Conservation (phyloP, 2,797 vertebrate species). For the Salarias fasciatus region DNA sequence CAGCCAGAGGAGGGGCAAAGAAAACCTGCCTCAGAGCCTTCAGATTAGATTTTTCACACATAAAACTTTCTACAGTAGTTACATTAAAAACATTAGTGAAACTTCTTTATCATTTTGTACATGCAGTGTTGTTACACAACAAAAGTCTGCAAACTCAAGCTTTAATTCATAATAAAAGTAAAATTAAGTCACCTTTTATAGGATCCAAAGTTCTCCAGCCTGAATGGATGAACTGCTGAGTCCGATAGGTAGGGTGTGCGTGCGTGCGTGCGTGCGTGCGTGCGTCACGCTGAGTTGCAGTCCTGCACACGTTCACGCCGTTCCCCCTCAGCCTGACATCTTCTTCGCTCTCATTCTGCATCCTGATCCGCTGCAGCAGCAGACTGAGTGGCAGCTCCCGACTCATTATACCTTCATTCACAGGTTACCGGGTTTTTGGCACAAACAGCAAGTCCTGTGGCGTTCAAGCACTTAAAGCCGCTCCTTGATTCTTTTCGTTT, state of each 20-base stretch:
- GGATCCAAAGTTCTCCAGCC: neutral
- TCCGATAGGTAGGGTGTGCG: conserved; percentile 34
- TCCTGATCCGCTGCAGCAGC: conserved; percentile 22
- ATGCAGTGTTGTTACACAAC: no score
- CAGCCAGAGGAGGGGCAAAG: no score
- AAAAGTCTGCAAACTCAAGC: no score
- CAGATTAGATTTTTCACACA: no score
- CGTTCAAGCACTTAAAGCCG: conserved; percentile 42
- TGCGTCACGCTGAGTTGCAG: conserved; percentile 12
- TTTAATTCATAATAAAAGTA: no score
- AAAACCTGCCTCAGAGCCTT: no score
- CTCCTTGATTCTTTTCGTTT: conserved; percentile 15
- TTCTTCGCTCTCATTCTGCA: conserved; percentile 30
- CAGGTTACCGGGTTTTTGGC: conserved; percentile 22
- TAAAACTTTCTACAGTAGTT: no score
- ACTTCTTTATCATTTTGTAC: no score
- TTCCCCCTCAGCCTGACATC: conserved; percentile 48
- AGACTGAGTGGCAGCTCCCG: conserved; percentile 44
- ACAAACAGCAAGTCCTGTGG: conserved; percentile 37
- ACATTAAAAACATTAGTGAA: no score
- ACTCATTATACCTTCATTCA: neutral
- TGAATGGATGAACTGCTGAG: conserved; percentile 37
- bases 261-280: no score
- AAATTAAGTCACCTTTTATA: no score
- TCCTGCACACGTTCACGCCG: conserved; percentile 13